A percentile compares a stretch with the other conserved stretches of the same genome.
These are phyloP conservation scores for Ips typographus DNA, from an alignment of 1,140 invertebrate genomes.

Conservation along the genomic window DNA sequence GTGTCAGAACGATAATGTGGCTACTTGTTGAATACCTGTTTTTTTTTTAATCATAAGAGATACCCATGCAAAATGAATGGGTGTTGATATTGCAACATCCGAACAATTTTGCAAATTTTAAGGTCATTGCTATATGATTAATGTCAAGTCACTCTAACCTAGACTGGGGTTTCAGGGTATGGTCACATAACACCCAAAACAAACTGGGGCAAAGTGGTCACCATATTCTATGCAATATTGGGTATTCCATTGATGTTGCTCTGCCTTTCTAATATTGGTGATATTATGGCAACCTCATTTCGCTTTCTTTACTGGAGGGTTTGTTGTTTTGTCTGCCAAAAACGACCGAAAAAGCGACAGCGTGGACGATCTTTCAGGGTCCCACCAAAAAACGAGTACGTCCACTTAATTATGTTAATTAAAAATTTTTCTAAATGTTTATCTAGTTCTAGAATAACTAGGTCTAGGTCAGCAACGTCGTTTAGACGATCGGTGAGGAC, in stretches of 20 bases:
- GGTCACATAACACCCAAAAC: constrained; percentile 95
- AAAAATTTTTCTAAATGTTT: constrained; percentile 10
- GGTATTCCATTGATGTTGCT: constrained; percentile 94
- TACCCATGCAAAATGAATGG: too few species aligned
- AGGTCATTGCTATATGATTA: background rate
- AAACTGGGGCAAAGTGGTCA: constrained; percentile 86
- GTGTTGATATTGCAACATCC: too few species aligned
- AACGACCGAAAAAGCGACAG: constrained; percentile 67
- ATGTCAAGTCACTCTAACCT: constrained; percentile 10
- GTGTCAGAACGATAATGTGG: too few species aligned
- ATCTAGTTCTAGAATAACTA: constrained; percentile 47
- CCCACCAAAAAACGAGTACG: constrained; percentile 30
- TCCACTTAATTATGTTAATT: background rate
- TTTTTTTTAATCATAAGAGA: too few species aligned
- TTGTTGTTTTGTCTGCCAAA: constrained; percentile 85
- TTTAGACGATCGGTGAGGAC: constrained; percentile 66
- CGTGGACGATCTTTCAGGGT: constrained; percentile 49
- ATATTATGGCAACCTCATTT: constrained; percentile 93
- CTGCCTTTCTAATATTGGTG: constrained; percentile 93
- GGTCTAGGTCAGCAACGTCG: constrained; percentile 55
- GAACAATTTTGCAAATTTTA: too few species aligned
- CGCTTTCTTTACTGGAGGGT: constrained; percentile 87
- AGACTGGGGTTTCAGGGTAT: constrained; percentile 69
- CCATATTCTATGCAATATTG: constrained; percentile 93
- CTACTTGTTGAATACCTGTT: too few species aligned